Conservation (phyloP, 2,888 invertebrate genomes). For the Lasioglossum pauxillum region DNA sequence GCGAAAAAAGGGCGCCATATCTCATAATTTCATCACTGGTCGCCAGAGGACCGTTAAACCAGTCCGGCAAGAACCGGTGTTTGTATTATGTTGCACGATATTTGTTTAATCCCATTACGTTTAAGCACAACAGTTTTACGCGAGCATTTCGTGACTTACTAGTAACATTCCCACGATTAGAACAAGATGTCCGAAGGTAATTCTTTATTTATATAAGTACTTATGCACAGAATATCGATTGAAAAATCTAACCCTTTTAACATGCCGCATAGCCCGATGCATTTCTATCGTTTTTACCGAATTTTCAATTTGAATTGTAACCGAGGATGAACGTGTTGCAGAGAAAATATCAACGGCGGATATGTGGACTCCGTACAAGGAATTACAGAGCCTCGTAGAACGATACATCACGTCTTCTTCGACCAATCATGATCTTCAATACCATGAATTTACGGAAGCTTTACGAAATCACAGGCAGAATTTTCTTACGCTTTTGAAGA, state of each 20-base stretch:
- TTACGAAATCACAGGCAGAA: constrained; percentile 93
- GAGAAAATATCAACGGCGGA: constrained; percentile 87
- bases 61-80: constrained; percentile 53
- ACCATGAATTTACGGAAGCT: constrained; percentile 90
- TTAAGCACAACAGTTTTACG: constrained; percentile 36
- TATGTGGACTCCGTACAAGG: constrained; percentile 94
- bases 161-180: constrained; percentile 22
- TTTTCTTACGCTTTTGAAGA: constrained; percentile 93
- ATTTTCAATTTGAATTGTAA: not conserved
- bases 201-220: constrained; percentile 11
- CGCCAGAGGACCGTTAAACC: no score
- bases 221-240: not conserved
- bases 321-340: constrained; percentile 42
- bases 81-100: constrained; percentile 61
- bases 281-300: not conserved
- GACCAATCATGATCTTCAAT: constrained; percentile 85
- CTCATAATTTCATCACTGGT: no score
- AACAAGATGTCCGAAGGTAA: constrained; percentile 68
- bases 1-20: no score
- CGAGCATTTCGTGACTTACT: constrained; percentile 21
- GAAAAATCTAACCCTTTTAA: constrained; percentile 23
- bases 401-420: constrained; percentile 87
- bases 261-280: not conserved
- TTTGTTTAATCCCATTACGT: constrained; percentile 32
- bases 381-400: constrained; percentile 89